Evolutionary conservation across 2,113 vertebrate species (phyloP), one percentile per base, ranked within the genome.

Genomic region (Chaetodon auriga): DNA sequence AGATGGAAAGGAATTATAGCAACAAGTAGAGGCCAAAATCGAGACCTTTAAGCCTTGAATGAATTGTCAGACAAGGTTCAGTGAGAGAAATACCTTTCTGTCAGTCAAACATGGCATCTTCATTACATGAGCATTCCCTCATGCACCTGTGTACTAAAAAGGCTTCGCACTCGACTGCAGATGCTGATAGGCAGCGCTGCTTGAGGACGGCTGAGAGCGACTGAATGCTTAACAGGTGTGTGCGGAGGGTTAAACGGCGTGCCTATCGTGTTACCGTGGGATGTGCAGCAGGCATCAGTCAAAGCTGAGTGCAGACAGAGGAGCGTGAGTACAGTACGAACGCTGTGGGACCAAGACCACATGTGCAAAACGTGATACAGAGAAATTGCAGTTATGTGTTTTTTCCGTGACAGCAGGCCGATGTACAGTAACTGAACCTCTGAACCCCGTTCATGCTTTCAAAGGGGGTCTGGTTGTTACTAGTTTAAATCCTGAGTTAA

Each of bases 141-240:
- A 21, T 36, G 48, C 25, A 61, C 18, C 13, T 12, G 6, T 53
- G 43, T 53, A 15, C 65, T 54, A 78, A 30, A 55, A 87, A 87
- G 76, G 78, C 69, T 78, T 76, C 46, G 63, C 58, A 71, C 55
- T 55, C 70, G 30, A 23, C 51, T 64, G 80, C 54, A 62, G 62
- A 86, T 51, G 85, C 60, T 75, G 68, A 84, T 68, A 63, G 46
- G 54, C 55, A 1, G 25, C 23, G 5, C 16, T 38, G 46, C 82
- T 84, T 72, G 81, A 86, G 78, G 65, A 79, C 21, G 61, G n/a
- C 79, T 69, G 69, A 80, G 63, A 84, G 70, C 68, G 2, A 19
- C 36, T 10, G 2, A 70, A 90, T 86, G 83, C 57, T 89, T 75
- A 87, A 91, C 92, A 93, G 87, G 88, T 89, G 89, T 89, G 89